A percentile compares a stretch with the other conserved stretches of the same genome.
These are phyloP conservation scores for Furcifer pardalis DNA, from an alignment of 2,797 vertebrate genomes.

Conservation along the genomic window DNA sequence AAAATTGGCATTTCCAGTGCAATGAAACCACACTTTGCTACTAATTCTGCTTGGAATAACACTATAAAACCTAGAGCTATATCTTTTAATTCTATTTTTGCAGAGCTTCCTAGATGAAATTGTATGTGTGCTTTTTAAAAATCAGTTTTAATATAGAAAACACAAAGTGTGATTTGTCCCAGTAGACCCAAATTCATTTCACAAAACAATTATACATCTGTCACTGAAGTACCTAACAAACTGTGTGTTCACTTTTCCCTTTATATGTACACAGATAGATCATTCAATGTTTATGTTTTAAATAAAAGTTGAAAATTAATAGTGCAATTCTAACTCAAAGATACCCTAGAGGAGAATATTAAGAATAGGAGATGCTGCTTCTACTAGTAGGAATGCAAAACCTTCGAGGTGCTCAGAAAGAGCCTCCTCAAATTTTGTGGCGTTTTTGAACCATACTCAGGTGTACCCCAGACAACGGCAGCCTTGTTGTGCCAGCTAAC, in stretches of 20 bases:
- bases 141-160: not conserved
- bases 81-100: not conserved
- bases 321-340: no score
- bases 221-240: not conserved
- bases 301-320: not conserved
- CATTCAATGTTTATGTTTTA: not conserved
- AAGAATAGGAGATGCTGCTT: no score
- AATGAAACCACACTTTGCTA: not conserved
- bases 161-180: not conserved
- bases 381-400: no score
- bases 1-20: not conserved
- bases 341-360: no score
- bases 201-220: no score
- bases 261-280: not conserved
- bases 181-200: not conserved
- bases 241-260: not conserved
- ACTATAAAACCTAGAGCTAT: not conserved
- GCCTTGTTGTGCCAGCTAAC: no score
- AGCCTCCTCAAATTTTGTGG: no score
- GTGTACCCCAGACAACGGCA: no score
- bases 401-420: no score
- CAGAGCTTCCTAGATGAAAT: not conserved
- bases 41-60: slow-evolving; percentile 2
- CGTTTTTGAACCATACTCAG: no score
- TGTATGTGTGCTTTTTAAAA: not conserved